Base-by-base conservation (phyloP, 2,113 vertebrate genomes). In the Columba janthina region DNA sequence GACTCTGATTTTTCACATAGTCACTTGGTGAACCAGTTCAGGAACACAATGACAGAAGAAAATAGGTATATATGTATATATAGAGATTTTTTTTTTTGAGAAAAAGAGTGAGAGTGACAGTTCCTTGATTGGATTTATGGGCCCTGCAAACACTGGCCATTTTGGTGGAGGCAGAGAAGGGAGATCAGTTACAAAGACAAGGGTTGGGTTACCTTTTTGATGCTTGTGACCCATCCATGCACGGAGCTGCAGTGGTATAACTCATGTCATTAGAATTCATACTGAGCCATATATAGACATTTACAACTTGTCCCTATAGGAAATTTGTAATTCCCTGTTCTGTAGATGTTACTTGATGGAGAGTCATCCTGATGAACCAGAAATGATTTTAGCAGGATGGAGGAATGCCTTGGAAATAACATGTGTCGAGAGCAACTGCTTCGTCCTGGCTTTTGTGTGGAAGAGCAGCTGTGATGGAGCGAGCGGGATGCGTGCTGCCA, bases 351-450 rank as follows among this genome's bases (percentile, higher is more conserved):
- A 22, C 36, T 82, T 0, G 4, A 6, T 57, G 40, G 28, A 69
- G 16, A 54, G 10, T 80, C 0, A 0, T 58, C 32, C 36, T 60
- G 44, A 67, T 81, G 78, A 77, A 64, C 15, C 11, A 25, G 34
- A 53, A 57, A 6, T 36, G 5, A 50, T 54, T 86, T 73, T 58
- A 76, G 17, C 42, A 22, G 32, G n/a, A 24, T 62, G 18, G 51
- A 79, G 22, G 46, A 58, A 38, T 53, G 51, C 8, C 40, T 57
- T 66, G 51, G 54, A 82, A 79, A 40, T 66, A 57, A 32, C 13
- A 40, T 0, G 0, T 36, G n/a, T 12, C 0, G 0, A 38, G 58
- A 88, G 12, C 57, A 57, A 4, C 62, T 79, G 32, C 38, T 66
- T 92, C 89, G 25, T 89, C n/a, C 50, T 40, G 75, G 28, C 38